Percentiles rank a stretch among this genome's conserved stretches.
phyloP scores from a whole-genome alignment of 2,113 vertebrate genomes.

The Recurvirostra avosetta region DNA sequence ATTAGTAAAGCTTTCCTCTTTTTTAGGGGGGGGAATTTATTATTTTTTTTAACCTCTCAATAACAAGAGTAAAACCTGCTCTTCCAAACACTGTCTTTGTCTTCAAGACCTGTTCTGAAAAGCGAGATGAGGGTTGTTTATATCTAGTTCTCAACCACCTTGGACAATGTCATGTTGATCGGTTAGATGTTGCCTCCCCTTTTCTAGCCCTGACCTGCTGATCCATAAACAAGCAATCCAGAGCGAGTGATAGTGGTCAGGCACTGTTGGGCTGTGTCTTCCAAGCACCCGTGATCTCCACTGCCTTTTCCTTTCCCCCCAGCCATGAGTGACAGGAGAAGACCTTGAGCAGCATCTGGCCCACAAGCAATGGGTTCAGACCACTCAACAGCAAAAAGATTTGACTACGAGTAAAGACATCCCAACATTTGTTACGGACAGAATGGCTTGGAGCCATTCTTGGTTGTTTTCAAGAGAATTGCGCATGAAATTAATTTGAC shows the following conservation, averaged over 20 bases:
- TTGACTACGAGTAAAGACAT: background rate
- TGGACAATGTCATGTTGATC: background rate
- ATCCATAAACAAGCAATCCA: background rate
- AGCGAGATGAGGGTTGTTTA: rapidly evolving
- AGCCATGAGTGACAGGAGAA: background rate
- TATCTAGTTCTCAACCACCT: background rate
- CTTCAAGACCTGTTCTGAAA: background rate
- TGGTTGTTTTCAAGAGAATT: background rate
- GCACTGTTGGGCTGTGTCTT: background rate
- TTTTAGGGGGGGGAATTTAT: background rate
- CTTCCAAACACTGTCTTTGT: background rate
- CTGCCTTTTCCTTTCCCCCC: background rate
- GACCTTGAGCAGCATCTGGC: background rate
- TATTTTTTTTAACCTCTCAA: background rate
- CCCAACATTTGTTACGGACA: background rate
- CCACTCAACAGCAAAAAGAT: background rate
- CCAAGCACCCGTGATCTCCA: background rate
- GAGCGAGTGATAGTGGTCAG: rapidly evolving
- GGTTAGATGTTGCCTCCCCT: background rate
- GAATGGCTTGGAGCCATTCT: background rate
- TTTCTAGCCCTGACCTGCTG: background rate
- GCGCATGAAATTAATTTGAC: background rate
- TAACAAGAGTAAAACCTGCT: background rate
- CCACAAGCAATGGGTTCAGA: background rate
- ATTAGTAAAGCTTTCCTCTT: background rate